These are phyloP conservation scores for Tetragonisca angustula DNA, from an alignment of 2,888 invertebrate genomes.

Conservation along the genomic window DNA sequence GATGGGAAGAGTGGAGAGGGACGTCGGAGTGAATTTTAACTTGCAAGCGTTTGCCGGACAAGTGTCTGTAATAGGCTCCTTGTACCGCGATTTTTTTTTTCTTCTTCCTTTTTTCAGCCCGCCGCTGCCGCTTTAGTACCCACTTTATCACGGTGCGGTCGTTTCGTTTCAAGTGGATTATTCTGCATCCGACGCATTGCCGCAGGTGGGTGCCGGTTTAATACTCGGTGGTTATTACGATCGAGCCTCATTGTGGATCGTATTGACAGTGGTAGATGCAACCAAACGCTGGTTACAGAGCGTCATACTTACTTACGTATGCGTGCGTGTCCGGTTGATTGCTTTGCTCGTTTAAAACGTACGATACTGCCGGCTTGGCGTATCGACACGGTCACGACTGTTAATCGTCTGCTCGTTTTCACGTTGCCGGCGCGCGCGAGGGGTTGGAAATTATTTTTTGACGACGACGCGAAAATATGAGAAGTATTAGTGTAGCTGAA, in stretches of 20 bases:
- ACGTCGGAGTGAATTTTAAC: constrained; percentile 42
- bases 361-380: too few relatives aligned
- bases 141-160: constrained; percentile 66
- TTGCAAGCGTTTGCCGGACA: constrained; percentile 51
- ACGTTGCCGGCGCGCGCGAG: too few relatives aligned
- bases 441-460: too few relatives aligned
- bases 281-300: not conserved
- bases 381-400: too few relatives aligned
- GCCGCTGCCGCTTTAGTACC: constrained; percentile 59
- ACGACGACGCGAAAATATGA: too few relatives aligned
- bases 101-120: constrained; percentile 30
- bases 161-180: constrained; percentile 71
- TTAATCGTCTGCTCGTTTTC: too few relatives aligned
- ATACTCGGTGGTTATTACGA: constrained; percentile 65
- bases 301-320: constrained; percentile 30
- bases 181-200: constrained; percentile 69
- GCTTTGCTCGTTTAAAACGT: not conserved
- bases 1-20: constrained; percentile 7
- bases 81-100: constrained; percentile 15
- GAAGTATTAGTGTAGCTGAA: too few relatives aligned
- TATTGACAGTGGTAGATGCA: constrained; percentile 42
- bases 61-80: constrained; percentile 67
- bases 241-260: constrained; percentile 68
- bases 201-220: constrained; percentile 66
- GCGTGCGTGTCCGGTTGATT: not conserved